Evolutionary conservation across 2,797 vertebrate genomes (phyloP).

Genomic region (Chrosomus eos): DNA sequence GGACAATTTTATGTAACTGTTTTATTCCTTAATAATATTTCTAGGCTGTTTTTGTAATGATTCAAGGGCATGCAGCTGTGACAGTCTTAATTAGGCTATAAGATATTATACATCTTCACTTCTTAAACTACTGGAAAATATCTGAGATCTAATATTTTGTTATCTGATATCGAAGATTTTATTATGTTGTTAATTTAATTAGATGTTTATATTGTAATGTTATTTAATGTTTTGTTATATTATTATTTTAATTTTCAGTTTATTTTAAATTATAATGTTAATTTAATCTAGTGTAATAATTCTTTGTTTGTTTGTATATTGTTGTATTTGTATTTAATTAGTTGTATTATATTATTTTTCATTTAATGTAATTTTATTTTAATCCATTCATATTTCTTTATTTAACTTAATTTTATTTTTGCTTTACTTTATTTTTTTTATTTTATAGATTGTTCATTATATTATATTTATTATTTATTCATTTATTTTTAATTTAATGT

Average conservation of each 20-base stretch:
- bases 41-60: neutral
- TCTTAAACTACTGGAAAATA: neutral
- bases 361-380: neutral
- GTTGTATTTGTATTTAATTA: neutral
- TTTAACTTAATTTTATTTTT: neutral
- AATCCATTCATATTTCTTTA: neutral
- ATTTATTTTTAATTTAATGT: neutral
- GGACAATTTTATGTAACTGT: neutral
- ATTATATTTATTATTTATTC: neutral
- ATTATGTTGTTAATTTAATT: neutral
- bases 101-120: neutral
- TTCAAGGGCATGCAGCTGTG: neutral
- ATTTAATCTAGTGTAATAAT: neutral
- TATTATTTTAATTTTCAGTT: neutral
- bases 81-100: neutral
- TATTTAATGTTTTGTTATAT: neutral
- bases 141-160: neutral
- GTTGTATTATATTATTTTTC: no score
- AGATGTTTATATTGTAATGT: neutral
- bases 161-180: neutral
- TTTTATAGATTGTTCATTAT: neutral
- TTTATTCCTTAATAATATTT: neutral
- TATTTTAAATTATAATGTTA: neutral
- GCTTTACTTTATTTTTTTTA: neutral
- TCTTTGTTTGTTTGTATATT: neutral